Conservation (phyloP, 2,113 vertebrate genomes). For the Myotis lucifugus region DNA sequence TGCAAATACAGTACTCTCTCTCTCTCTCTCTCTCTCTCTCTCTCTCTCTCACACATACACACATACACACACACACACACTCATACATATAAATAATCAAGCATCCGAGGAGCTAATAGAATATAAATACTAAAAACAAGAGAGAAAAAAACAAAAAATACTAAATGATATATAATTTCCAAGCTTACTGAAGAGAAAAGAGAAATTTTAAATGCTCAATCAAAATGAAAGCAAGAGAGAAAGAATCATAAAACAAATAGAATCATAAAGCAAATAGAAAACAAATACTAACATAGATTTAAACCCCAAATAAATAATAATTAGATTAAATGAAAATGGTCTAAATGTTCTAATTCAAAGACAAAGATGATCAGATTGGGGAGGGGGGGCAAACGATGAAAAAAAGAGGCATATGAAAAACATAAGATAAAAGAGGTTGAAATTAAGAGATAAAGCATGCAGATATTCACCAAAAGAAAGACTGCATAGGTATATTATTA, state of each 20-base stretch:
- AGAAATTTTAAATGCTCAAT: neutral
- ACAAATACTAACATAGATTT: neutral
- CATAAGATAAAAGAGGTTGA: neutral
- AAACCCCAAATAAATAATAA: neutral
- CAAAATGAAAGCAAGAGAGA: slow-evolving; percentile 10
- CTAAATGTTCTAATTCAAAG: neutral
- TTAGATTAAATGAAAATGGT: neutral
- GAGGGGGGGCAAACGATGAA: no score
- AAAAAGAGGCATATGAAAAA: neutral
- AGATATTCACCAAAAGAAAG: neutral
- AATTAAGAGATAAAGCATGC: neutral
- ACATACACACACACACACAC: neutral
- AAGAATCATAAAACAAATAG: slow-evolving; percentile 13
- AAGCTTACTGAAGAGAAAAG: neutral
- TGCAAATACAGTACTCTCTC: neutral
- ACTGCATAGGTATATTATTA: neutral
- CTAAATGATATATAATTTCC: neutral
- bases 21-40: neutral
- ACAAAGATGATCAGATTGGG: neutral
- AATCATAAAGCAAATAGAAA: neutral
- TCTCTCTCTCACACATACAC: neutral
- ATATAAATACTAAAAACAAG: neutral
- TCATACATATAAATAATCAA: neutral
- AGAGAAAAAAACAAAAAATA: neutral
- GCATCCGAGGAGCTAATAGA: neutral